Evolutionary conservation across 2,888 invertebrate genomes (phyloP).

Genomic region (Dusona sp.): DNA sequence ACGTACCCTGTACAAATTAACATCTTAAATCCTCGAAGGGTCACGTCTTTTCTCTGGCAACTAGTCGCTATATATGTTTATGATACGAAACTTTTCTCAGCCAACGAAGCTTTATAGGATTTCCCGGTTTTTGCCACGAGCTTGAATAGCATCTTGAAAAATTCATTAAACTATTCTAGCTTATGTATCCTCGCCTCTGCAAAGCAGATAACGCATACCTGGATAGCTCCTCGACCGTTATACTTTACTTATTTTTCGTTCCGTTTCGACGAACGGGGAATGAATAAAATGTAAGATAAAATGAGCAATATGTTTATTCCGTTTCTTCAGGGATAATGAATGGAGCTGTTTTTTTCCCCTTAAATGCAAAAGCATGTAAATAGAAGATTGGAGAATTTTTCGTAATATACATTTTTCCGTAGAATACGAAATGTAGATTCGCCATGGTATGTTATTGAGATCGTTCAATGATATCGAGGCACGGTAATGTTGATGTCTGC

Average conservation of each 20-base stretch:
- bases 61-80: neutral
- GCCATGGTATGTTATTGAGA: neutral
- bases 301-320: neutral
- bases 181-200: neutral
- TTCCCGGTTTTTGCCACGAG: constrained; percentile 53
- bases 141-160: constrained; percentile 63
- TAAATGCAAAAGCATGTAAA: neutral
- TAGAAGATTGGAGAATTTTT: neutral
- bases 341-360: neutral
- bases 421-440: neutral
- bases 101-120: constrained; percentile 37
- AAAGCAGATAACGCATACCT: no score
- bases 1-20: neutral
- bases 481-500: constrained; percentile 61
- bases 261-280: constrained; percentile 22
- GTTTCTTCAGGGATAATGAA: neutral
- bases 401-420: neutral
- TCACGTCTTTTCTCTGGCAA: neutral
- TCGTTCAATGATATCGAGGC: constrained; percentile 27
- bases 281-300: constrained; percentile 28
- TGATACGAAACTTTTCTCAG: neutral
- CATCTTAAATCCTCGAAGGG: neutral
- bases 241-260: neutral
- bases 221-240: neutral
- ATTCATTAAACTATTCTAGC: constrained; percentile 65